These are phyloP conservation scores for Lycopodina hypogea DNA, from an alignment of 37 sponge, comb jelly and placozoan genomes.

Conservation along the genomic window DNA sequence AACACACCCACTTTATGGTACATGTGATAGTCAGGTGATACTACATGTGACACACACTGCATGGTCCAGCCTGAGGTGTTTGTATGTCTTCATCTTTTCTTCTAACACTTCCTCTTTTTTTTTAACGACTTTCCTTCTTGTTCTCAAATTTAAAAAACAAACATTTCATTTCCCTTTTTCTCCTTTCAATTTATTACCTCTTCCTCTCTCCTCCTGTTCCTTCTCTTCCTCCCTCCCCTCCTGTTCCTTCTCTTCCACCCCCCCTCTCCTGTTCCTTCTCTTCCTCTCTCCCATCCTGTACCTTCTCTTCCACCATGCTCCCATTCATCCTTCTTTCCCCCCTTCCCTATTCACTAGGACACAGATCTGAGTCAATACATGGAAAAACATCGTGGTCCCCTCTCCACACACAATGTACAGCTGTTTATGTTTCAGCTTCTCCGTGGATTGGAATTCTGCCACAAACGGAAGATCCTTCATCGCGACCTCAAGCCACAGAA, in stretches of 20 bases:
- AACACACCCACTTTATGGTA: neutral
- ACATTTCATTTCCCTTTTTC: neutral
- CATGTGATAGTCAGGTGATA: too few relatives aligned
- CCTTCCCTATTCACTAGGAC: constrained; percentile 47
- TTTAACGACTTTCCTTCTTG: neutral
- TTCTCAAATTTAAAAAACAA: neutral
- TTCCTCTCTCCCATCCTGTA: constrained; percentile 1
- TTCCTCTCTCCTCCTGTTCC: neutral
- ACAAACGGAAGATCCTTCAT: constrained; percentile 88
- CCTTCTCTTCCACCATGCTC: neutral
- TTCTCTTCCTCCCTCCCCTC: neutral
- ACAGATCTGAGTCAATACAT: constrained; percentile 93
- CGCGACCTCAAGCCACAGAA: constrained; percentile 97
- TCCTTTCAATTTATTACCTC: neutral
- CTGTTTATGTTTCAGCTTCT: constrained; percentile 90
- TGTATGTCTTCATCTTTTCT: too few relatives aligned
- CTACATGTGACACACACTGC: too few relatives aligned
- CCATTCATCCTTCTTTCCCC: neutral
- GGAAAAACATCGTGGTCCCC: constrained; percentile 83
- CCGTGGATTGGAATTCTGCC: constrained; percentile 87
- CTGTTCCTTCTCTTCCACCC: neutral
- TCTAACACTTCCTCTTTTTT: too few relatives aligned
- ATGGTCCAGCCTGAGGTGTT: too few relatives aligned
- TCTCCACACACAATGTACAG: constrained; percentile 79
- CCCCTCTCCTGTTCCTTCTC: neutral